Base-by-base conservation (phyloP, 2,888 invertebrate genomes). In the Apotomis turbidana region DNA sequence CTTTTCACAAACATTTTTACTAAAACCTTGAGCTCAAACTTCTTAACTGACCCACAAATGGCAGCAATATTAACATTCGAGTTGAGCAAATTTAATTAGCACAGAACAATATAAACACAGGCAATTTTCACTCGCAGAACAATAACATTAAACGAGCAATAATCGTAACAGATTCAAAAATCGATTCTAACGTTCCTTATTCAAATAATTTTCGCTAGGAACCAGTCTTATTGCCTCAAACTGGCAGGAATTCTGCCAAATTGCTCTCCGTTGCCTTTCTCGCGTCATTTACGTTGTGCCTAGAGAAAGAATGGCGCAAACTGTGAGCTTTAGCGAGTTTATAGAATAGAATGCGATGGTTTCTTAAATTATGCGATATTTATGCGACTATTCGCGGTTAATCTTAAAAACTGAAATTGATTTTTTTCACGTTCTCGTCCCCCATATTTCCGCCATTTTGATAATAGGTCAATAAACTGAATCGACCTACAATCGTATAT, bases 271-370 rank as follows among this genome's bases (percentile, higher is more conserved):
- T 86, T 87, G 87, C 87, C 84, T 86, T 87, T 83, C 83, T 90
- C 90, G 91, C 88, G 87, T 91, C 91, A 91, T 91, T 92, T 91
- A 90, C 82, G 79, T 76, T 79, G 81, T 80, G 79, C 81, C 81
- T 84, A 76, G 77, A 74, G 75, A 68, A 71, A 64, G 61, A 70
- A 68, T 68, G 74, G 71, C 64, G 70, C 71, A 68, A 70, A 63
- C 64, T 55, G 70, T 70, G 73, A 69, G 70, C 68, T 64, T 52
- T 49, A 63, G 60, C 70, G 55, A 59, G 58, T 72, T 70, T 67
- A 41, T 60, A 67, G 58, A 9, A 57, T 46, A 54, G 54, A 67
- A 71, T 61, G 49, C 46, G 13, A 36, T 38, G 41, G 41, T 27
- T 54, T 44, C 58, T 3, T n/a, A 58, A 36, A 41, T 41, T 58